Conservation (phyloP, 2,113 vertebrate genomes). For the Colaptes auratus region DNA sequence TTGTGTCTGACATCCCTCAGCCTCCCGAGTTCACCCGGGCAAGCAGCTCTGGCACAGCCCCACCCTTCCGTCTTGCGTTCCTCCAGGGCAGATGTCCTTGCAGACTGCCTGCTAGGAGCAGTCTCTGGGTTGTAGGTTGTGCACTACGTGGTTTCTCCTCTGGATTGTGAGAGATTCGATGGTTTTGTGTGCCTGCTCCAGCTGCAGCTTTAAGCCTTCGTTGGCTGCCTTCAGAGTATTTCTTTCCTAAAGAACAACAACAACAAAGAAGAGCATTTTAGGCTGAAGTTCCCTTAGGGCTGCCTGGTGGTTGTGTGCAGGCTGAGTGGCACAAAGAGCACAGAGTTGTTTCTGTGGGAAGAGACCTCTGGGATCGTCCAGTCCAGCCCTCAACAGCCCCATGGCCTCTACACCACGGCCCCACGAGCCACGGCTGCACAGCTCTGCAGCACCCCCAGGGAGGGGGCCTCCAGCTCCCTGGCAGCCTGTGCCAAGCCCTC, state of each 20-base stretch:
- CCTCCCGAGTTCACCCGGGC: not conserved
- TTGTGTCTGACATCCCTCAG: not conserved
- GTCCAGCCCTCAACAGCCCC: too few relatives aligned
- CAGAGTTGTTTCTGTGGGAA: too few relatives aligned
- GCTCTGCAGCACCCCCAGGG: too few relatives aligned
- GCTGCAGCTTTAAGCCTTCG: constrained; percentile 85
- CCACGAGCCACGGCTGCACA: too few relatives aligned
- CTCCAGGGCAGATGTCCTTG: not conserved
- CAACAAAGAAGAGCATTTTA: not conserved
- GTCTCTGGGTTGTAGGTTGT: constrained; percentile 62
- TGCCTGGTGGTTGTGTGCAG: not conserved
- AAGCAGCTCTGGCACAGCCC: constrained; percentile 19
- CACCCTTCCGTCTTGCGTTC: not conserved
- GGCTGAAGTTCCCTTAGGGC: not conserved
- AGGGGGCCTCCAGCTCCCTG: too few relatives aligned
- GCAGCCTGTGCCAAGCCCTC: too few relatives aligned
- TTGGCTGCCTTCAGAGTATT: constrained; percentile 85
- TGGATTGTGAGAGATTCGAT: constrained; percentile 86
- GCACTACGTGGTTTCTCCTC: constrained; percentile 69
- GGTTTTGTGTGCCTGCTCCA: constrained; percentile 87
- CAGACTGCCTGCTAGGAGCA: constrained; percentile 62
- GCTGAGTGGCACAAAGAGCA: not conserved
- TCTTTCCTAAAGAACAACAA: constrained; percentile 83
- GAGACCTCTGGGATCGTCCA: too few relatives aligned
- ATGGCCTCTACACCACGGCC: too few relatives aligned